Base-by-base conservation (phyloP, 2,797 vertebrate genomes). In the Phalanger gymnotis region DNA sequence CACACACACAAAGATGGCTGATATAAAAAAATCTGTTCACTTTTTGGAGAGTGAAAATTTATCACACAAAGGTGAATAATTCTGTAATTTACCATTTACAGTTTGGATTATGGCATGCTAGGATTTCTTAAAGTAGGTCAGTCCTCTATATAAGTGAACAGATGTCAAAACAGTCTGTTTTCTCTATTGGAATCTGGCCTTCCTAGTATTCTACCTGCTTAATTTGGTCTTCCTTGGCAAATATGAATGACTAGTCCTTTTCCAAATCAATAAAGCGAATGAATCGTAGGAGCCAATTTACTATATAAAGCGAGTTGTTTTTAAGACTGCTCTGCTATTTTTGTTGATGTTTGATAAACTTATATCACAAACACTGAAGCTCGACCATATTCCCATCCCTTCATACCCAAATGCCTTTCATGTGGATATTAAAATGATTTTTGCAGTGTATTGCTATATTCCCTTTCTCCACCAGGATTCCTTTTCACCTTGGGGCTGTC, bases 271-370 rank as follows among this genome's bases (percentile, higher is more conserved):
- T 95, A 92, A 91, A 96, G 91, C 31, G 87, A 27, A 91, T 53
- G 31, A 95, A 40, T 93, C 90, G 52, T 5, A 47, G 11, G 40
- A 58, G 0, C 54, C 54, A 95, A 11, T 93, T 92, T 14, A 61
- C 27, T 93, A 12, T 57, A 31, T 92, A 87, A 56, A 61, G 47
- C 81, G 1, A 22, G 11, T 91, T 66, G 5, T 66, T 90, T 19
- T n/a, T 91, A 52, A 94, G 47, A 28, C 53, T 7, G 0, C 19
- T 53, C 2, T 53, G 51, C 90, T 90, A 90, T 90, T 54, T 92
- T 92, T 91, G 34, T 94, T 94, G 54, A 51, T 96, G 31, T 93
- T 16, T 94, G 91, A 93, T 87, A 13, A 95, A 87, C 56, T 96
- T 93, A 66, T 93, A 91, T 52, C 90, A 95, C 13, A 27, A 95